Base-by-base conservation (phyloP, 2,888 invertebrate genomes). In the Atethmia centrago region DNA sequence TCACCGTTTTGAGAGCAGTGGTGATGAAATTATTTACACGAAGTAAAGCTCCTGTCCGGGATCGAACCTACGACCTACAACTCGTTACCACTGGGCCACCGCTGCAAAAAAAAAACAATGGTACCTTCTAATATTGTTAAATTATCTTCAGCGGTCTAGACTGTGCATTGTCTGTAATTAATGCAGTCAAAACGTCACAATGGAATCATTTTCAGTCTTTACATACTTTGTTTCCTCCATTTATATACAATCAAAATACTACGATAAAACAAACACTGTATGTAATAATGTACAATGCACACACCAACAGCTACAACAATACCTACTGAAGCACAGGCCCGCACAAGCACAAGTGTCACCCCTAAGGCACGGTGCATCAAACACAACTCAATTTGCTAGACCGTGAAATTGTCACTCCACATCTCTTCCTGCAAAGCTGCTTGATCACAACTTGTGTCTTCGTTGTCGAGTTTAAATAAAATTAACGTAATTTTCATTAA, bases 331-430 rank as follows among this genome's bases (percentile, higher is more conserved):
- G 55, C 76, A 45, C 62, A 62, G 49, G 9, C 45, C 8, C 19
- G 49, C 40, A 40, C 10, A 25, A 28, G 31, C 75, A 58, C 76
- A 74, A 63, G 62, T 66, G 75, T 16, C 47, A 21, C 74, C 65
- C 67, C 31, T 64, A 47, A 47, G 2, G 28, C 51, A 74, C 58
- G 51, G 40, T 40, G 75, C 68, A 68, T 53, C 68, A 53, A 31
- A 67, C 63, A 53, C 40, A 14, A 7, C 51, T 47, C 36, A 63
- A 47, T 68, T 58, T 59, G 31, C 19, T 8, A 59, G 63, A 77
- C 63, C 76, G 69, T 77, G 31, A 58, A 19, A 69, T 64, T 49
- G 31, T 69, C 56, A 36, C 75, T 51, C 16, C 45, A 45, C 51
- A 51, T 36, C 9, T 74, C 62, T 67, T 74, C 49, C 4, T 31